Evolutionary conservation across 2,797 vertebrate genomes (phyloP).

Genomic region (Acrossocheilus fasciatus): DNA sequence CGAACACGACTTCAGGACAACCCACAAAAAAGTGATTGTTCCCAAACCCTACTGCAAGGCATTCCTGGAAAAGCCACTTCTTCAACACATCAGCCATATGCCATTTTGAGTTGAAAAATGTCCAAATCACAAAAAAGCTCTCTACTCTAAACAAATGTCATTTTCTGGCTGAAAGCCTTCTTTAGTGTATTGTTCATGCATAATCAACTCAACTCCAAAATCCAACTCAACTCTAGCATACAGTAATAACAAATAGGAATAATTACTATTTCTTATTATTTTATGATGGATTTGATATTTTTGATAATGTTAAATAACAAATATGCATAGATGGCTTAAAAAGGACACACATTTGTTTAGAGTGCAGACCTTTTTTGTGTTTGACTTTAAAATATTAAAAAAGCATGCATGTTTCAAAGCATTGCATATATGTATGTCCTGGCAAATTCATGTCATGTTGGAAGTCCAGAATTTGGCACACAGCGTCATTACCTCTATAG

Average conservation of each 20-base stretch:
- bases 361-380: background rate
- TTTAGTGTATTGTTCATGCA: background rate
- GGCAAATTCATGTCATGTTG: background rate
- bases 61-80: background rate
- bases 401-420: background rate
- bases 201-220: background rate
- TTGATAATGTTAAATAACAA: background rate
- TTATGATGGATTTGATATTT: background rate
- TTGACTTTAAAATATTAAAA: background rate
- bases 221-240: background rate
- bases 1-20: constrained; percentile 56
- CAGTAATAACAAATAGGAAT: background rate
- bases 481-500: constrained; percentile 1
- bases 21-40: constrained; percentile 53
- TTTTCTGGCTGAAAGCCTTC: background rate
- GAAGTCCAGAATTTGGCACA: constrained; percentile 6
- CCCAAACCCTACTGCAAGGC: constrained; percentile 3
- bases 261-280: background rate
- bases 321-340: background rate
- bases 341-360: background rate
- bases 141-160: background rate
- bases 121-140: background rate
- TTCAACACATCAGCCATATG: constrained; percentile 42
- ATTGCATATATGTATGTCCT: background rate
- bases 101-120: constrained; percentile 36